Base-by-base conservation (phyloP, 2,113 vertebrate genomes). In the Lophura nycthemera region DNA sequence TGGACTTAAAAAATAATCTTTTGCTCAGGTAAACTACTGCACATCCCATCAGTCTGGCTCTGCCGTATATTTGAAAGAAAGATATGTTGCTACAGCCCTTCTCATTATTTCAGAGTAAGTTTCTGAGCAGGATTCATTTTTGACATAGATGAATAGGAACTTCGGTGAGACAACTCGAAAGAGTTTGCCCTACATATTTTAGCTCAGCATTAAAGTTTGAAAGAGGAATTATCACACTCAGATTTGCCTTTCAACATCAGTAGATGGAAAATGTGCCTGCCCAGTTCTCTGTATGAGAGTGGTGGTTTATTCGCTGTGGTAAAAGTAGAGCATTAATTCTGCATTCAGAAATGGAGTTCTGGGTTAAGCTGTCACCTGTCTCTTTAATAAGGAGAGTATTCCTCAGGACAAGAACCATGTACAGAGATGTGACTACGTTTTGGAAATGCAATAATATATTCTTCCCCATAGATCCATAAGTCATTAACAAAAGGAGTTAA, bases 91-190 rank as follows among this genome's bases (percentile, higher is more conserved):
- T 83, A 52, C 56, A 83, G 75, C 72, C 54, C 67, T 85, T 92
- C 42, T n/a, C 82, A 57, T 71, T 77, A 80, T 61, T 88, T 89
- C 66, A 73, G 90, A 77, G 82, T 64, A 76, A 1, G 17, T 81
- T 92, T 94, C 65, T 69, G 89, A 43, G 80, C 60, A 83, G 38
- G 60, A 92, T 87, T 91, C 32, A 60, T 43, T 95, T 95, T 89
- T 95, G 48, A 86, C 75, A 30, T 61, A 88, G 92, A 89, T 89
- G 36, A 89, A 91, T 81, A 48, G 83, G 72, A 32, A 52, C 85
- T 92, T 92, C 6, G 17, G 88, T 80, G 82, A 83, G 71, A 67
- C 67, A 77, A 38, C 71, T 87, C 43, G n/a, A 36, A 92, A 69
- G 60, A 73, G 14, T 73, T 91, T 89, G 56, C 21, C 74, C 78